A percentile compares a stretch with the other conserved stretches of the same genome.
Conservation (phyloP, 1,140 invertebrate species). For the Drosophila guanche region DNA sequence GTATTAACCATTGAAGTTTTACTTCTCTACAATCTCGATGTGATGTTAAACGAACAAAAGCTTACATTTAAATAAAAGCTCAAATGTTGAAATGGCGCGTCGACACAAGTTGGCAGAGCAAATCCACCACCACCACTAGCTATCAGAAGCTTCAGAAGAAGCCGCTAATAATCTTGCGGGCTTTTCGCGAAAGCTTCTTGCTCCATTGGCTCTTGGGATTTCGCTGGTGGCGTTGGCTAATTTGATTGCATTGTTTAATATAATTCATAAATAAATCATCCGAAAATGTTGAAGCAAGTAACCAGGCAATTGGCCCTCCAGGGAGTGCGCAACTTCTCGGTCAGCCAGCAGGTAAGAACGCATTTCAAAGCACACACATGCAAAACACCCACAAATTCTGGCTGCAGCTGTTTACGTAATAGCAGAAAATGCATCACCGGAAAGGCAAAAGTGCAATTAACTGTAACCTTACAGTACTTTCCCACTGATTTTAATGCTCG, state of each 20-base stretch:
- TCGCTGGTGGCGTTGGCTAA: slow-evolving; percentile 54
- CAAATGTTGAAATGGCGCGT: slow-evolving; percentile 21
- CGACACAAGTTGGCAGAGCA: slow-evolving; percentile 12
- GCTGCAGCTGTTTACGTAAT: slow-evolving; percentile 66
- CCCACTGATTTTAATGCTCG: background rate
- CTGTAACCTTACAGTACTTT: background rate
- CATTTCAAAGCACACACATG: slow-evolving; percentile 5
- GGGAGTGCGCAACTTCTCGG: slow-evolving; percentile 77
- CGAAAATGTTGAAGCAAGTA: slow-evolving; percentile 82
- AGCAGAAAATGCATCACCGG: slow-evolving; percentile 29
- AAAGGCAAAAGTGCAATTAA: no score
- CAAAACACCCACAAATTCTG: slow-evolving; percentile 1
- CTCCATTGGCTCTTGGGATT: slow-evolving; percentile 63
- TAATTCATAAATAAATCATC: slow-evolving; percentile 51
- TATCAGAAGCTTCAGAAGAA: no score
- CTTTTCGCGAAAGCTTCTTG: slow-evolving; percentile 35
- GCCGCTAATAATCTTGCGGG: no score
- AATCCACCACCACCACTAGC: no score
- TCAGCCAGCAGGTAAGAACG: slow-evolving; percentile 73
- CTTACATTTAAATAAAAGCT: slow-evolving; percentile 38
- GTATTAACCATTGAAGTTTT: slow-evolving; percentile 24
- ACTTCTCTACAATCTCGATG: slow-evolving; percentile 32
- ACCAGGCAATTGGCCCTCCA: slow-evolving; percentile 81
- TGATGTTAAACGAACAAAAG: slow-evolving; percentile 34
- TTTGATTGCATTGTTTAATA: slow-evolving; percentile 61